Evolutionary conservation across 92 coral and sea anemone genomes (phyloP), one percentile per base, ranked within the genome.

Genomic region (Bergia puertoricense): DNA sequence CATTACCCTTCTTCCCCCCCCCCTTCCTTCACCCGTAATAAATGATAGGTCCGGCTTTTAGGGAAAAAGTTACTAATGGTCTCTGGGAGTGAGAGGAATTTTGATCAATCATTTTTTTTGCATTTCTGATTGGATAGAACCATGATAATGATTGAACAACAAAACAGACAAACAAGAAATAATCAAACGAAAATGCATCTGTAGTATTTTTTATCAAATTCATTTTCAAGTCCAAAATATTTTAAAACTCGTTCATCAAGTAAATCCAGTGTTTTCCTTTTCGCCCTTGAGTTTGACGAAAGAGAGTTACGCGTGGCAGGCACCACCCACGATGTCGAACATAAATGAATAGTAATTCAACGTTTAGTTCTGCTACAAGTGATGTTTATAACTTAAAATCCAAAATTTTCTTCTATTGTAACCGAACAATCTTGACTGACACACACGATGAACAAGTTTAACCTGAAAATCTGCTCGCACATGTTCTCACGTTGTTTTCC

Each of bases 231-330:
- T 62, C 69, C 7, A 62, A 62, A 62, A 62, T 62, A 0, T 4
- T 62, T 62, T 62, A 23, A 76, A 76, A 76, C 80, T 51, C 51
- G 80, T 76, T 76, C 42, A 76, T 23, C 76, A 36, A 72, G 76
- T 10, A 18, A n/a, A 42, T 0, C 46, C 9, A 76, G 46, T 76
- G 68, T 62, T 62, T 57, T 57, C 0, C 0, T 57, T 13, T 62
- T 62, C 69, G 23, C 69, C 69, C 30, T 30, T 30, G 30, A 30
- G 30, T 62, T 62, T 16, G 65, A 56, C 6, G 65, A 15, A 10
- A 8, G 18, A 8, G 78, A 74, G 9, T 38, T 74, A 6, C 18
- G 78, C 44, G 46, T 38, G 5, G 78, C n/a, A 43, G 2, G 0
- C 50, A 4, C 54, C 80, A 42, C 54, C 80, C 51, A 42, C 80